Conservation (phyloP, 1,140 invertebrate genomes). For the Euglossa dilemma region DNA sequence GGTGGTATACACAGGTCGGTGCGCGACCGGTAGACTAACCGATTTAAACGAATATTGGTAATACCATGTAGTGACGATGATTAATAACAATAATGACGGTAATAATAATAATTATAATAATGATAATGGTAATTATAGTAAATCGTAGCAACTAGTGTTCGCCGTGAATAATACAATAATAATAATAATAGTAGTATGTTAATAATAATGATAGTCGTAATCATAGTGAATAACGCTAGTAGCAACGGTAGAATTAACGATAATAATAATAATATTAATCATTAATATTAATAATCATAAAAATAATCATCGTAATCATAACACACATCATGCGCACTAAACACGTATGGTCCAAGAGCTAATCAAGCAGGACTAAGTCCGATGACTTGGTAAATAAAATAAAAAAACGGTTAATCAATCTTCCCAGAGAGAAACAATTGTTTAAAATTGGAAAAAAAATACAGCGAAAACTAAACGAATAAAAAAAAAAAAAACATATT, state of each 20-base stretch:
- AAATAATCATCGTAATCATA: slow-evolving; percentile 69
- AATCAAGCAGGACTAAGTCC: slow-evolving; percentile 75
- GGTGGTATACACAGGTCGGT: slow-evolving; percentile 12
- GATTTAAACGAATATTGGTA: slow-evolving; percentile 9
- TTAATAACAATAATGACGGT: slow-evolving; percentile 51
- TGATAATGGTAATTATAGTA: slow-evolving; percentile 21
- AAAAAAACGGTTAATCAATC: not conserved
- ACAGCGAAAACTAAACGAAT: slow-evolving; percentile 38
- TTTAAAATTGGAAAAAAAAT: slow-evolving; percentile 24
- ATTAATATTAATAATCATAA: slow-evolving; percentile 49
- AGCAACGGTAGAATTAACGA: slow-evolving; percentile 43
- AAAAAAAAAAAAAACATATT: slow-evolving; percentile 20
- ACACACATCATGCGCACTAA: slow-evolving; percentile 81
- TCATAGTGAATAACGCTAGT: slow-evolving; percentile 51
- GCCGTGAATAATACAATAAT: slow-evolving; percentile 16
- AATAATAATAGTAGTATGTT: slow-evolving; percentile 44
- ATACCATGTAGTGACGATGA: slow-evolving; percentile 7
- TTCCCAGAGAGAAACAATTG: slow-evolving; percentile 58
- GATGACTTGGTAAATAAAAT: slow-evolving; percentile 52
- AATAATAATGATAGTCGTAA: slow-evolving; percentile 56
- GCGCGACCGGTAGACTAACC: not conserved
- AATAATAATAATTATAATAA: slow-evolving; percentile 46
- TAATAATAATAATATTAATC: slow-evolving; percentile 56
- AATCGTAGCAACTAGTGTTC: slow-evolving; percentile 21
- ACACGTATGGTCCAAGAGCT: slow-evolving; percentile 74